Evolutionary conservation across 2,113 vertebrate species (phyloP), one percentile per base, ranked within the genome.

Genomic region (Labeo catla): DNA sequence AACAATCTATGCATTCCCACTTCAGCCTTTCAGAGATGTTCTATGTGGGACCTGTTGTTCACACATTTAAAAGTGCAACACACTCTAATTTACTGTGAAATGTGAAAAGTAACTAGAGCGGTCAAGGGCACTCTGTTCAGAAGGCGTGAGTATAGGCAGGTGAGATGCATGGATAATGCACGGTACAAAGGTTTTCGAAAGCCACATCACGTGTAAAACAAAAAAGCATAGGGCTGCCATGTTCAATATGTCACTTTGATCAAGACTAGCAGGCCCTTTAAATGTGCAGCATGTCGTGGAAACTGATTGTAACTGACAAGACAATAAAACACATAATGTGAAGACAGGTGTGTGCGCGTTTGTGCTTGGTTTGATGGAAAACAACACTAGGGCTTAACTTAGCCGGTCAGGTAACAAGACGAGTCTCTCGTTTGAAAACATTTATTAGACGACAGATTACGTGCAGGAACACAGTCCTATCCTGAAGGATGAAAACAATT

Each of bases 261-360:
- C 80, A 19, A 82, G 79, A 82, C 23, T 61, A 72, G 34, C 59
- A 82, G 54, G 21, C 19, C 47, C 45, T 65, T 49, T 19, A 19
- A 36, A 66, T 4, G 6, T 34, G 5, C 3, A 10, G 23, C 49
- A 68, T n/a, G 72, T 43, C 23, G 12, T 52, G 50, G n/a, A 19
- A 47, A 68, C 16, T 72, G 49, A 88, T 78, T 68, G 21, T 34
- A 83, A 73, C 72, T 83, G 79, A 83, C 79, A 79, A 73, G 87
- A 82, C 45, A 83, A 88, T 88, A 61, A 86, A 72, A 19, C 73
- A 39, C 19, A 10, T n/a, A 45, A 59, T 4, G 13, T 8, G 23
- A 39, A 61, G 68, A 83, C 49, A 72, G 45, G 19, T 39, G 68
- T 76, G 45, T 81, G 16, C 74, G 54, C 80, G 36, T 79, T 78